Percentiles rank a stretch among this genome's conserved stretches.
phyloP scores from a whole-genome alignment of 2,888 invertebrate genomes.

The Xestia rhomboidea region DNA sequence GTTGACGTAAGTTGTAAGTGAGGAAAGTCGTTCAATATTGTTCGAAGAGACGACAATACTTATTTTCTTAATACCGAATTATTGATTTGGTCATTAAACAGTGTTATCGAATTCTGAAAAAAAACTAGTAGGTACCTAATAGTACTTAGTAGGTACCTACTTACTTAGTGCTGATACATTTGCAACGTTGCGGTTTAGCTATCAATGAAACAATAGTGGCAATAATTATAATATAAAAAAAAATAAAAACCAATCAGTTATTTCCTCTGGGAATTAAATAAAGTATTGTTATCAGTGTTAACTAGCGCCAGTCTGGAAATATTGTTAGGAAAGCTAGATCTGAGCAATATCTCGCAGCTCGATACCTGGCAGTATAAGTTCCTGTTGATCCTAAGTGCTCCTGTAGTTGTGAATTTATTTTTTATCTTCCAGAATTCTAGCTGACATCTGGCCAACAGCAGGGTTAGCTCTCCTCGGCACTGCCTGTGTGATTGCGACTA shows the following conservation, averaged over 20 bases:
- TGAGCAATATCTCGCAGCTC: not conserved
- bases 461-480: constrained; percentile 93
- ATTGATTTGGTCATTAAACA: not conserved
- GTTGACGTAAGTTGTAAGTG: not conserved
- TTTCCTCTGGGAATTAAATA: constrained; percentile 30
- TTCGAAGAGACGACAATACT: not conserved
- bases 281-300: not conserved
- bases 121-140: not conserved
- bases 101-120: not conserved
- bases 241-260: constrained; percentile 7
- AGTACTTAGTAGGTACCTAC: too few species aligned
- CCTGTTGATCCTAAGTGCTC: not conserved
- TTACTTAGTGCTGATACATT: too few species aligned
- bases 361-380: not conserved
- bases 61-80: not conserved
- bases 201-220: constrained; percentile 6
- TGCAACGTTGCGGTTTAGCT: constrained; percentile 10
- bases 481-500: constrained; percentile 95
- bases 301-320: not conserved
- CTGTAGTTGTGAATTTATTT: not conserved
- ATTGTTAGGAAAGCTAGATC: constrained; percentile 3
- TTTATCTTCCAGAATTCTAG: constrained; percentile 89
- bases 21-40: not conserved
- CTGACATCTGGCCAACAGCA: constrained; percentile 94
- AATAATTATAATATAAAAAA: not conserved